These are phyloP conservation scores for Drosophila fuyamai DNA, from an alignment of 1,140 invertebrate species.

Conservation along the genomic window DNA sequence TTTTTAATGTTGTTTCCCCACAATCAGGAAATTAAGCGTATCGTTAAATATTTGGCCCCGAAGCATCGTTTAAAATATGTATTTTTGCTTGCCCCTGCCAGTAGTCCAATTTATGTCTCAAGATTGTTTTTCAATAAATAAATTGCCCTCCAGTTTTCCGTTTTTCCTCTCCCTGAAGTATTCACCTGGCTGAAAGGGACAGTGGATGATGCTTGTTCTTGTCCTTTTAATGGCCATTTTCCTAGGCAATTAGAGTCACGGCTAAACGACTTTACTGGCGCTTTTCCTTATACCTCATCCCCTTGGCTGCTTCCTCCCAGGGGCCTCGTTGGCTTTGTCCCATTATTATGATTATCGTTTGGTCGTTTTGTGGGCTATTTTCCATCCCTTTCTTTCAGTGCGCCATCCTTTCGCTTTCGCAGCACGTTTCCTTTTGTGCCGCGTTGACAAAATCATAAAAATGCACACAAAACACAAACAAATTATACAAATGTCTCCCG, in stretches of 20 bases:
- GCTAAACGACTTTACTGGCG: slow-evolving; percentile 38
- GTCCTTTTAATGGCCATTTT: slow-evolving; percentile 41
- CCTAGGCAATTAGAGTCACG: slow-evolving; percentile 67
- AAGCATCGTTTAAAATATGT: slow-evolving; percentile 6
- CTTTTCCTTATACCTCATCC: slow-evolving; percentile 14
- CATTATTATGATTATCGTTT: slow-evolving; percentile 78
- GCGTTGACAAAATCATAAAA: slow-evolving; percentile 81
- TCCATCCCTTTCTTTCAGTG: slow-evolving; percentile 17
- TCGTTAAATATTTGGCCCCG: background rate
- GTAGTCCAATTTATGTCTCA: slow-evolving; percentile 20
- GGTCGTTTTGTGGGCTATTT: slow-evolving; percentile 66
- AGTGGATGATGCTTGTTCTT: slow-evolving; percentile 6
- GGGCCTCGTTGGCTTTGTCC: slow-evolving; percentile 70
- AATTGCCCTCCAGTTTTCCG: slow-evolving; percentile 23
- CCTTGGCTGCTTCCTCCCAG: slow-evolving; percentile 46
- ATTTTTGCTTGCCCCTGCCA: background rate
- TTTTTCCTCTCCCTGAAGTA: slow-evolving; percentile 8
- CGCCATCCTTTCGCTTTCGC: slow-evolving; percentile 68
- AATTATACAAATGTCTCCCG: slow-evolving; percentile 80
- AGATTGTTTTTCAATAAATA: slow-evolving; percentile 76
- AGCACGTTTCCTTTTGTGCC: slow-evolving; percentile 68
- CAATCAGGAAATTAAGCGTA: slow-evolving; percentile 5
- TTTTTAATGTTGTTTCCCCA: background rate
- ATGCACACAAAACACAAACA: slow-evolving; percentile 78
- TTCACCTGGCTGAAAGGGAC: slow-evolving; percentile 39